These are phyloP conservation scores for Chirona hameri DNA, from an alignment of 2,888 invertebrate species.

Conservation along the genomic window DNA sequence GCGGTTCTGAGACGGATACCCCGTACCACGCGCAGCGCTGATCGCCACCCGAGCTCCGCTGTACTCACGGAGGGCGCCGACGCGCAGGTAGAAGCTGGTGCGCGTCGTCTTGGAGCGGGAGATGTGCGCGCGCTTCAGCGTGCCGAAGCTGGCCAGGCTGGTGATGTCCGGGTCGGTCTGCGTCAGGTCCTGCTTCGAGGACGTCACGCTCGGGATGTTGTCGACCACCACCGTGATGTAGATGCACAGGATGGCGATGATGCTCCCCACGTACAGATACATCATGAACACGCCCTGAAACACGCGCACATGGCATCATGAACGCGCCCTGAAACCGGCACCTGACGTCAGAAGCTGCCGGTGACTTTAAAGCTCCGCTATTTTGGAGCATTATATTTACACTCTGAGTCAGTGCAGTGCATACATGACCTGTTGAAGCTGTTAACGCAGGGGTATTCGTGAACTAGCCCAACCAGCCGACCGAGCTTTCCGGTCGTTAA, in stretches of 20 bases:
- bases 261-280: constrained; percentile 55
- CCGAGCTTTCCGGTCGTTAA: too few species aligned
- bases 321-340: constrained; percentile 49
- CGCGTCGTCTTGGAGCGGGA: constrained; percentile 51
- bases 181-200: constrained; percentile 40
- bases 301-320: constrained; percentile 49
- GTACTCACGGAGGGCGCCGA: constrained; percentile 53
- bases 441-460: too few species aligned
- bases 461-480: too few species aligned
- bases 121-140: constrained; percentile 54
- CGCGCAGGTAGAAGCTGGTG: constrained; percentile 55
- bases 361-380: too few species aligned
- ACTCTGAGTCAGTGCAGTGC: too few species aligned
- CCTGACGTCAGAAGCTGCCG: too few species aligned
- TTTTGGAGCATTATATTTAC: too few species aligned
- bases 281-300: constrained; percentile 53
- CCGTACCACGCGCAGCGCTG: neutral
- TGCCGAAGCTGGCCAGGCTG: constrained; percentile 52
- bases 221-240: constrained; percentile 55
- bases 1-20: too few species aligned
- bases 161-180: constrained; percentile 50
- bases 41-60: neutral
- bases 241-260: constrained; percentile 55
- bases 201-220: constrained; percentile 51
- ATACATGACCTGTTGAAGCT: too few species aligned